Conservation (phyloP, 1,140 invertebrate genomes). For the Drosophila athabasca region DNA sequence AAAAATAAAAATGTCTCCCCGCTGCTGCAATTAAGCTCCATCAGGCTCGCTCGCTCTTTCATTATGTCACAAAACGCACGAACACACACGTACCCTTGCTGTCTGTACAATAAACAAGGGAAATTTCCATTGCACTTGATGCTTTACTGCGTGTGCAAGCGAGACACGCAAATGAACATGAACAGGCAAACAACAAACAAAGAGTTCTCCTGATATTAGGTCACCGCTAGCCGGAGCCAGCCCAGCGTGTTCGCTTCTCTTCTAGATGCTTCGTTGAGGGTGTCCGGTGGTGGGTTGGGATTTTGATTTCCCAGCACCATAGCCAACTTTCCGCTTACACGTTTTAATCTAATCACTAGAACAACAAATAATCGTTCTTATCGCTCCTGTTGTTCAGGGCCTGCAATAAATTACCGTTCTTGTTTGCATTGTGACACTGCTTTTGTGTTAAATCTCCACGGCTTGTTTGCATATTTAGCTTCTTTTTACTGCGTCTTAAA, state of each 20-base stretch:
- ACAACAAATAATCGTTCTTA: slow-evolving; percentile 32
- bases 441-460: slow-evolving; percentile 31
- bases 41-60: slow-evolving; percentile 1
- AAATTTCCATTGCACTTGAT: slow-evolving; percentile 67
- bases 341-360: slow-evolving; percentile 33
- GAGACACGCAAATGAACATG: slow-evolving; percentile 5
- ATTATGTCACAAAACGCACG: slow-evolving; percentile 53
- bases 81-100: slow-evolving; percentile 5
- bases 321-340: not conserved
- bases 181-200: not conserved
- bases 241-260: slow-evolving; percentile 22
- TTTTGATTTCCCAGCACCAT: too few species aligned
- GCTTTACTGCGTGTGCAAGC: slow-evolving; percentile 59
- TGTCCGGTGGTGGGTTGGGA: too few species aligned
- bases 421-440: slow-evolving; percentile 43
- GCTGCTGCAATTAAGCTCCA: not conserved
- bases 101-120: slow-evolving; percentile 51
- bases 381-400: slow-evolving; percentile 26
- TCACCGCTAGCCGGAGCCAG: slow-evolving; percentile 13
- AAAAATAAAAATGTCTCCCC: too few species aligned
- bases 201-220: slow-evolving; percentile 32
- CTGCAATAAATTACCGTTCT: slow-evolving; percentile 9
- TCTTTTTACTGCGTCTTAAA: slow-evolving; percentile 36
- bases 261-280: slow-evolving; percentile 25
- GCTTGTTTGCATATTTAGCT: not conserved